Conservation (phyloP, 2,797 vertebrate genomes). For the Tapera naevia region DNA sequence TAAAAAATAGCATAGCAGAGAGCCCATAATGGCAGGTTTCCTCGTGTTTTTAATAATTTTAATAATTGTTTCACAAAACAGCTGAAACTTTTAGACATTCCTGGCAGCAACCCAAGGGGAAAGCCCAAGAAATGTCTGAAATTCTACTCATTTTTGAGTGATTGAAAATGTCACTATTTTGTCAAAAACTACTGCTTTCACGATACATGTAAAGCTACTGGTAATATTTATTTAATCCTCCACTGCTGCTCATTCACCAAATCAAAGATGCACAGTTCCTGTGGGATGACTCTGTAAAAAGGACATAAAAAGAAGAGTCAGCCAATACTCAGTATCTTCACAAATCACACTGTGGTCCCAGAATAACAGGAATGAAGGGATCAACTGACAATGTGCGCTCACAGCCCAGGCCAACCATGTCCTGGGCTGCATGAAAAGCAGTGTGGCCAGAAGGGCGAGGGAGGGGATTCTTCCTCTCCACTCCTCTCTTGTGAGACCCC, state of each 20-base stretch:
- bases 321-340: not conserved
- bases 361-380: not conserved
- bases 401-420: too few relatives aligned
- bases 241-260: not conserved
- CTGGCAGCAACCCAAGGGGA: not conserved
- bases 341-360: not conserved
- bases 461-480: too few relatives aligned
- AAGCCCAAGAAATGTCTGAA: not conserved
- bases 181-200: not conserved
- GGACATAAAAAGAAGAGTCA: not conserved
- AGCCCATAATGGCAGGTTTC: not conserved
- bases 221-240: not conserved
- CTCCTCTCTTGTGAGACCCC: too few relatives aligned
- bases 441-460: too few relatives aligned
- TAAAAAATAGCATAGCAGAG: not conserved
- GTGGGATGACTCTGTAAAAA: not conserved
- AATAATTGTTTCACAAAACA: not conserved
- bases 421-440: too few relatives aligned
- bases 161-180: not conserved
- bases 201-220: not conserved
- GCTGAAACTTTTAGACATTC: not conserved
- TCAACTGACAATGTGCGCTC: too few relatives aligned
- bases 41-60: not conserved
- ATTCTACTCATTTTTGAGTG: not conserved
- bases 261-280: not conserved